phyloP scores from a whole-genome alignment of 1,140 invertebrate species.

The Ceratina japonica region DNA sequence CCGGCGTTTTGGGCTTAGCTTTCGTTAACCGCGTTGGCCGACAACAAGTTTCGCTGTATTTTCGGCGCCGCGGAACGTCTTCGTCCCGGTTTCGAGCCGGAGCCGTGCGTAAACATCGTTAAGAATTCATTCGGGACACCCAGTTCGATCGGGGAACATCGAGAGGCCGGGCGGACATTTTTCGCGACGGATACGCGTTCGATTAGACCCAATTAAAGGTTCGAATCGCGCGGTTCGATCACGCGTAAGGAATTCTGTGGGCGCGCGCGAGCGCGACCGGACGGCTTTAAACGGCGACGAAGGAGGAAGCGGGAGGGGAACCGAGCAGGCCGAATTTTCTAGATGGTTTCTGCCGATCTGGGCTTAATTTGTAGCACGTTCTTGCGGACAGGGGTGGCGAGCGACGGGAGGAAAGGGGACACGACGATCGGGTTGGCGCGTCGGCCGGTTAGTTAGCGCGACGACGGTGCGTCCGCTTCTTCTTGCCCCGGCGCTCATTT shows the following conservation, averaged over 20 bases:
- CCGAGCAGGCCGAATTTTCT: conserved; percentile 66
- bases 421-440: conserved; percentile 32
- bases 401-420: conserved; percentile 8
- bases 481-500: conserved; percentile 67
- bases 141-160: too few species aligned
- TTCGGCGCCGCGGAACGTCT: too few species aligned
- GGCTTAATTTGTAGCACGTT: conserved; percentile 78
- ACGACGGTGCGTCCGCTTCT: conserved; percentile 62
- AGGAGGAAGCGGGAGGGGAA: background rate
- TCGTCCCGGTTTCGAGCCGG: too few species aligned
- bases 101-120: too few species aligned
- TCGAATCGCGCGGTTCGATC: conserved; percentile 29
- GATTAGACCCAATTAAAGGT: conserved; percentile 32
- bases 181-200: background rate
- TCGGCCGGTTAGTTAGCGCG: conserved; percentile 69
- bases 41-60: too few species aligned
- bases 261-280: background rate
- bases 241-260: background rate
- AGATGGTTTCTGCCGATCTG: conserved; percentile 73
- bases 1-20: too few species aligned
- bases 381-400: conserved; percentile 69
- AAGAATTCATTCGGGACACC: too few species aligned
- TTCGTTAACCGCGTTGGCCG: too few species aligned
- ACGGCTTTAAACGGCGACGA: background rate
- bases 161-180: background rate